These are phyloP conservation scores for Pseudochromis fuscus DNA, from an alignment of 2,797 vertebrate species.

Conservation along the genomic window DNA sequence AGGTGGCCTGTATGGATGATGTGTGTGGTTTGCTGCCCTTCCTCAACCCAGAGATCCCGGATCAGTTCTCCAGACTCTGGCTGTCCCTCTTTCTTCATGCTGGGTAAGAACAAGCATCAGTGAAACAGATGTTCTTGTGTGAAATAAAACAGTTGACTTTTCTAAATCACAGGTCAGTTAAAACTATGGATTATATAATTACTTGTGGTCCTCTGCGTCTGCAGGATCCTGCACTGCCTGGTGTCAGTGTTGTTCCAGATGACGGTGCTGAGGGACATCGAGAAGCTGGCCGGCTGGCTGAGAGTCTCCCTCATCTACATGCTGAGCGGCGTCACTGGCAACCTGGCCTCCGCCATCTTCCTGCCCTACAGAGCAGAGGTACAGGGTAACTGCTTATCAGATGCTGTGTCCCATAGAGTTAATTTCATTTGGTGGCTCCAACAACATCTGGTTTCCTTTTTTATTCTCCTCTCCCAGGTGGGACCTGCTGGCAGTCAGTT, in stretches of 20 bases:
- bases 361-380: slow-evolving; percentile 97
- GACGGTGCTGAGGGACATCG: slow-evolving; percentile 95
- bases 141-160: neutral
- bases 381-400: neutral
- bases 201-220: too few species aligned
- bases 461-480: slow-evolving; percentile 83
- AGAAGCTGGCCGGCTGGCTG: slow-evolving; percentile 98
- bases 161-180: neutral
- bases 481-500: slow-evolving; percentile 98
- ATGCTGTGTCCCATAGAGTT: neutral
- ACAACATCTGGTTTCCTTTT: neutral
- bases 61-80: slow-evolving; percentile 99
- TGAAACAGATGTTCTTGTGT: neutral
- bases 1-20: slow-evolving; percentile 99
- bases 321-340: slow-evolving; percentile 95
- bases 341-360: slow-evolving; percentile 97
- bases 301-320: slow-evolving; percentile 98
- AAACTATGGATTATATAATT: neutral
- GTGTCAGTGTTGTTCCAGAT: slow-evolving; percentile 98
- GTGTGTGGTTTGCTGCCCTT: slow-evolving; percentile 97
- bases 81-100: slow-evolving; percentile 97
- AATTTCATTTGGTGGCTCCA: neutral
- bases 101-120: slow-evolving; percentile 82
- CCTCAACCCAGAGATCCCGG: slow-evolving; percentile 95
- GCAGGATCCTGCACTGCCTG: slow-evolving; percentile 96